Percentiles rank a stretch among this genome's conserved stretches.
Conservation (phyloP, 2,888 invertebrate species). For the Spisula subtruncata region DNA sequence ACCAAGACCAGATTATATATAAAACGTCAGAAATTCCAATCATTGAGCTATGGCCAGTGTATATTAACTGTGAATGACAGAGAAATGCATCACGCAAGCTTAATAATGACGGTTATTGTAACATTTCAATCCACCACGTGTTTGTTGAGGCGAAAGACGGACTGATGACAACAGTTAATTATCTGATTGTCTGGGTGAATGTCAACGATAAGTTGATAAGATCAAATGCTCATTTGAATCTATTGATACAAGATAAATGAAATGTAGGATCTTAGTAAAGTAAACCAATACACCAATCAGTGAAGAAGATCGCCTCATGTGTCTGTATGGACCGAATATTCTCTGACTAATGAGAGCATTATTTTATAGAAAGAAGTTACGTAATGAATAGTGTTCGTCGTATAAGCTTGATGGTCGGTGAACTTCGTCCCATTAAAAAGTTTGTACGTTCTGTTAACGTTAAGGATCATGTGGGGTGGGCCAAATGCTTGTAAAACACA, state of each 20-base stretch:
- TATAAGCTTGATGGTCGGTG: no score
- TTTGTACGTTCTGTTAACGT: no score
- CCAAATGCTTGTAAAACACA: no score
- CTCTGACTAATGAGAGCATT: no score
- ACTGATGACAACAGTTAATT: neutral
- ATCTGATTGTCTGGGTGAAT: neutral
- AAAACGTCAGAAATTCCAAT: neutral
- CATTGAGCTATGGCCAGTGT: neutral
- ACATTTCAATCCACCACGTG: neutral
- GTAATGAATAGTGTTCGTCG: no score
- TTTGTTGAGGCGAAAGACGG: conserved; percentile 2
- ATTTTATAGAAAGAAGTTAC: no score
- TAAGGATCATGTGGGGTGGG: no score
- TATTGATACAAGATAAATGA: conserved; percentile 8
- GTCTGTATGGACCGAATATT: no score
- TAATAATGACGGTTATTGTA: neutral
- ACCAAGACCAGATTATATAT: neutral
- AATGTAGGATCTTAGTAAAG: neutral
- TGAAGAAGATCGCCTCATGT: neutral
- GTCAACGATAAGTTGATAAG: neutral
- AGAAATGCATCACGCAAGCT: neutral
- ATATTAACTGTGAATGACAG: neutral
- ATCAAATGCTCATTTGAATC: neutral
- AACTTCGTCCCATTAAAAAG: no score
- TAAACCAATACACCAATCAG: neutral